phyloP scores from a whole-genome alignment of 2,113 vertebrate species.

The Strigops habroptila region DNA sequence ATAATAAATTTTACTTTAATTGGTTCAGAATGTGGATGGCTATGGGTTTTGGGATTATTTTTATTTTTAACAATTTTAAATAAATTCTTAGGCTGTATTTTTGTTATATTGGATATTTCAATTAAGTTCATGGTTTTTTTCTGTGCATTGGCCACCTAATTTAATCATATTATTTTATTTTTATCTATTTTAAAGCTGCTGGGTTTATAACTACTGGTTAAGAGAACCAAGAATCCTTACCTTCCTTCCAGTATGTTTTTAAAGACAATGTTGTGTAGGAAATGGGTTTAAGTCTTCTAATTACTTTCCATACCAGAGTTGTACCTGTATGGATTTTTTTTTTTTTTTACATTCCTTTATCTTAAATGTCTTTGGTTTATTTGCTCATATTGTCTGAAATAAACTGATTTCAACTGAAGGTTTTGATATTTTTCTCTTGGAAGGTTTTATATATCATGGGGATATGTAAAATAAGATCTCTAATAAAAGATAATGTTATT shows the following conservation, averaged over 20 bases:
- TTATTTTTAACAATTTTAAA: background rate
- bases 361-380: constrained; percentile 46
- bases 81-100: background rate
- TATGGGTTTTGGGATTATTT: background rate
- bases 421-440: constrained; percentile 76
- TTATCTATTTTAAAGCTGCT: background rate
- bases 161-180: background rate
- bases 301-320: constrained; percentile 37
- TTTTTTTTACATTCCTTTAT: constrained; percentile 41
- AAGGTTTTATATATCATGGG: constrained; percentile 78
- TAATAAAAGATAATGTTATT: constrained; percentile 75
- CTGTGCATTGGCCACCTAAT: background rate
- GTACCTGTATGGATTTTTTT: constrained; percentile 2
- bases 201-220: constrained; percentile 30
- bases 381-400: constrained; percentile 61
- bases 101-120: background rate
- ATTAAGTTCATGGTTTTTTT: background rate
- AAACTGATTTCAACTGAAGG: constrained; percentile 56
- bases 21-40: background rate
- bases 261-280: constrained; percentile 45
- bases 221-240: constrained; percentile 36
- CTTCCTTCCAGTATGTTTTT: constrained; percentile 41
- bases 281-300: constrained; percentile 37
- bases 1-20: background rate
- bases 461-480: constrained; percentile 77